Conservation (phyloP, 2,113 vertebrate species). For the Pelodiscus sinensis region DNA sequence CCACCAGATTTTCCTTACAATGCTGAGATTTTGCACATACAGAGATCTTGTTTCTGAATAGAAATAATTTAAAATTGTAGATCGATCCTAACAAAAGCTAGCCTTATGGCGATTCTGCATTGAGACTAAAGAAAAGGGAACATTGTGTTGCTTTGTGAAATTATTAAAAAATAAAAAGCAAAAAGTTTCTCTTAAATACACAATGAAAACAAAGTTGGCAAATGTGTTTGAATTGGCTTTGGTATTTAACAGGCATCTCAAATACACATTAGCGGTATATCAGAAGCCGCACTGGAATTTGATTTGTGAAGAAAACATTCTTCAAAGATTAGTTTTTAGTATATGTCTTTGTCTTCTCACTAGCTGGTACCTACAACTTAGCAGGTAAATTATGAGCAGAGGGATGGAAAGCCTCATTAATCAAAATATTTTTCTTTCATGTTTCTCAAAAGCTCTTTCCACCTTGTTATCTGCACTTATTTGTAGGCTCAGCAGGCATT, state of each 20-base stretch:
- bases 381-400: constrained; percentile 29
- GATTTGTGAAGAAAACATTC: constrained; percentile 52
- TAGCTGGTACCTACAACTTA: constrained; percentile 35
- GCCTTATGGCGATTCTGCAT: background rate
- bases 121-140: constrained; percentile 18
- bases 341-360: constrained; percentile 17
- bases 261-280: background rate
- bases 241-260: constrained; percentile 8
- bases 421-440: constrained; percentile 45
- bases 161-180: background rate
- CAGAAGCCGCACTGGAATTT: background rate
- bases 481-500: constrained; percentile 45
- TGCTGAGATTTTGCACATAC: background rate
- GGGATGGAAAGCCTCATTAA: constrained; percentile 59
- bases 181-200: background rate
- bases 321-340: constrained; percentile 42
- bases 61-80: background rate
- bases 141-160: background rate
- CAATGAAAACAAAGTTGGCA: constrained; percentile 12
- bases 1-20: background rate
- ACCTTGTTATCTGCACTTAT: constrained; percentile 40
- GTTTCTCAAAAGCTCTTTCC: constrained; percentile 41
- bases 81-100: background rate
- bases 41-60: background rate
- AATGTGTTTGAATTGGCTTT: constrained; percentile 18